These are phyloP conservation scores for Dyspetes luteomarginatus DNA, from an alignment of 2,888 invertebrate species.

Conservation along the genomic window DNA sequence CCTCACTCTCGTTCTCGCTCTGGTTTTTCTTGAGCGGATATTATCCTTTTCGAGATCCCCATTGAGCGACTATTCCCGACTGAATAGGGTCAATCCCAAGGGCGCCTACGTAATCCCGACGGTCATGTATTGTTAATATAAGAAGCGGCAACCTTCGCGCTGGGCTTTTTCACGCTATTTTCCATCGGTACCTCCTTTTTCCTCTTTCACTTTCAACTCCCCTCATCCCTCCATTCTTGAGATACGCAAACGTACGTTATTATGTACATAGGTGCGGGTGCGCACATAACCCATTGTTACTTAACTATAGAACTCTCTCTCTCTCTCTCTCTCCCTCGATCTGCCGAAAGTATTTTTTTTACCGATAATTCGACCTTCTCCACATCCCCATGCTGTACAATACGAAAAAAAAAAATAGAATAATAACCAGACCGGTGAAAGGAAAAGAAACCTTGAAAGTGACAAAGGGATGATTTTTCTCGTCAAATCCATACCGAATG, in stretches of 20 bases:
- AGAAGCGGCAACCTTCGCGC: constrained; percentile 71
- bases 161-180: constrained; percentile 75
- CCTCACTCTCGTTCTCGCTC: constrained; percentile 6
- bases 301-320: constrained; percentile 15
- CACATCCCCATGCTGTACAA: constrained; percentile 36
- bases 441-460: constrained; percentile 36
- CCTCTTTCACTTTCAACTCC: constrained; percentile 16
- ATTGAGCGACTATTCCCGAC: constrained; percentile 72
- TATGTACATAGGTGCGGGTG: constrained; percentile 55
- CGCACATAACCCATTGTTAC: constrained; percentile 58
- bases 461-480: constrained; percentile 44
- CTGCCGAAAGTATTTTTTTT: constrained; percentile 42
- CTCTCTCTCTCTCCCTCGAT: not conserved
- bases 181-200: constrained; percentile 13
- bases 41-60: constrained; percentile 72
- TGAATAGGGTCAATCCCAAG: constrained; percentile 76
- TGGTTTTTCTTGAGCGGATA: constrained; percentile 55
- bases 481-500: constrained; percentile 11
- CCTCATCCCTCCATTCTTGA: too few species aligned
- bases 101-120: constrained; percentile 80
- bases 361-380: constrained; percentile 52
- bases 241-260: constrained; percentile 43
- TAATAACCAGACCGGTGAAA: constrained; percentile 33
- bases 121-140: constrained; percentile 71
- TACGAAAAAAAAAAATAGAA: constrained; percentile 34